Conservation (phyloP, 1,140 invertebrate species). For the Drosophila malerkotliana region DNA sequence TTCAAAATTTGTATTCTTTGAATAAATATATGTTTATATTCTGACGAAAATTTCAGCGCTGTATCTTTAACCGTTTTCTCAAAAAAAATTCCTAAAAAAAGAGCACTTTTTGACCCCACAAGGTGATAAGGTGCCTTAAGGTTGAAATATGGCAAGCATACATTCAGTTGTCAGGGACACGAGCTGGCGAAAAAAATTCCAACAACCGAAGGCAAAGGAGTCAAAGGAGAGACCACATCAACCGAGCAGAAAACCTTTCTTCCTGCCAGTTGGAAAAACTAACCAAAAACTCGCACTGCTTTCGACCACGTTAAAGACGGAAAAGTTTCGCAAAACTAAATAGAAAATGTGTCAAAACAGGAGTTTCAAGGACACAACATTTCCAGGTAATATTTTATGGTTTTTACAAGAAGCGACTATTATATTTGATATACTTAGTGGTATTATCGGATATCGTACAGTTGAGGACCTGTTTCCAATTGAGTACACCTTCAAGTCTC, state of each 20-base stretch:
- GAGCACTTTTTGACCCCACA: too few relatives aligned
- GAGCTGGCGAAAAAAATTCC: conserved; percentile 8
- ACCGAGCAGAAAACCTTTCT: conserved; percentile 4
- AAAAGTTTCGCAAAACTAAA: conserved; percentile 27
- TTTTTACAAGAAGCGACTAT: neutral
- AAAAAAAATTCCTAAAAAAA: too few relatives aligned
- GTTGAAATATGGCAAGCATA: conserved; percentile 49
- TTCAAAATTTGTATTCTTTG: too few relatives aligned
- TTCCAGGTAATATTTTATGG: neutral
- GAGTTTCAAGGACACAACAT: conserved; percentile 19
- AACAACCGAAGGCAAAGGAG: conserved; percentile 21
- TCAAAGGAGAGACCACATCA: conserved; percentile 31
- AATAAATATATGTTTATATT: too few relatives aligned
- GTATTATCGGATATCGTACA: too few relatives aligned
- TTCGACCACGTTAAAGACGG: conserved; percentile 18
- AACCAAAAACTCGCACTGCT: conserved; percentile 31
- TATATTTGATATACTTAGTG: too few relatives aligned
- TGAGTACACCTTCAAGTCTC: neutral
- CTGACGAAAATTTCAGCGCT: too few relatives aligned
- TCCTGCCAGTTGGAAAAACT: conserved; percentile 25
- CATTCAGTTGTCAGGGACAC: conserved; percentile 47
- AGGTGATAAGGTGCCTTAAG: too few relatives aligned
- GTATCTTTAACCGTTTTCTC: too few relatives aligned
- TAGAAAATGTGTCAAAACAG: conserved; percentile 8
- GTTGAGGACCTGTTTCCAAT: too few relatives aligned